Evolutionary conservation across 2,888 invertebrate genomes (phyloP).

Genomic region (Drosophila acutilabella): DNA sequence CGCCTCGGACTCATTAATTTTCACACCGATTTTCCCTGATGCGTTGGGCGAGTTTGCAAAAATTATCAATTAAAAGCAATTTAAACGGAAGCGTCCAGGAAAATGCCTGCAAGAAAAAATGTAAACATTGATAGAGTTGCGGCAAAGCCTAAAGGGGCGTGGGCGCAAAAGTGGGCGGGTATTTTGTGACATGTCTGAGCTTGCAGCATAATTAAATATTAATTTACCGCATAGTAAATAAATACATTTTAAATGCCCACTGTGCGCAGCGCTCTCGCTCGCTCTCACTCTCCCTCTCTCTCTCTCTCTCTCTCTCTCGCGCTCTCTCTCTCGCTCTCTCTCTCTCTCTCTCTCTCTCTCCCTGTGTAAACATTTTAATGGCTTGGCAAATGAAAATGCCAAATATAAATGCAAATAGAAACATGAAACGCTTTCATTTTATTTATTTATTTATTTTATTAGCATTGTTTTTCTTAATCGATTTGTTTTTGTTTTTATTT

Average conservation of each 20-base stretch:
- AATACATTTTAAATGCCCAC: slow-evolving; percentile 31
- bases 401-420: slow-evolving; percentile 24
- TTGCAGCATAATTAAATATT: slow-evolving; percentile 70
- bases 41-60: slow-evolving; percentile 24
- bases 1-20: background rate
- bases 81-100: slow-evolving; percentile 33
- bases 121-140: slow-evolving; percentile 53
- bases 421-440: slow-evolving; percentile 5
- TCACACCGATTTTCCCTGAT: slow-evolving; percentile 18
- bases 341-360: background rate
- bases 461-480: slow-evolving; percentile 7
- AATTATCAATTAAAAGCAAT: slow-evolving; percentile 74
- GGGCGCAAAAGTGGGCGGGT: background rate
- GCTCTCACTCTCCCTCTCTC: background rate
- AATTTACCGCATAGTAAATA: slow-evolving; percentile 58
- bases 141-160: background rate
- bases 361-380: slow-evolving; percentile 19
- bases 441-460: slow-evolving; percentile 2
- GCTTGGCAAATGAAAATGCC: slow-evolving; percentile 25
- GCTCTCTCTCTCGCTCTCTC: background rate
- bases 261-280: background rate
- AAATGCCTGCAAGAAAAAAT: slow-evolving; percentile 72
- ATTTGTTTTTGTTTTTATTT: slow-evolving; percentile 10
- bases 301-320: background rate
- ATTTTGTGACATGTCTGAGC: background rate